phyloP scores from a whole-genome alignment of 2,797 vertebrate species.

The Sebastiscus tertius region DNA sequence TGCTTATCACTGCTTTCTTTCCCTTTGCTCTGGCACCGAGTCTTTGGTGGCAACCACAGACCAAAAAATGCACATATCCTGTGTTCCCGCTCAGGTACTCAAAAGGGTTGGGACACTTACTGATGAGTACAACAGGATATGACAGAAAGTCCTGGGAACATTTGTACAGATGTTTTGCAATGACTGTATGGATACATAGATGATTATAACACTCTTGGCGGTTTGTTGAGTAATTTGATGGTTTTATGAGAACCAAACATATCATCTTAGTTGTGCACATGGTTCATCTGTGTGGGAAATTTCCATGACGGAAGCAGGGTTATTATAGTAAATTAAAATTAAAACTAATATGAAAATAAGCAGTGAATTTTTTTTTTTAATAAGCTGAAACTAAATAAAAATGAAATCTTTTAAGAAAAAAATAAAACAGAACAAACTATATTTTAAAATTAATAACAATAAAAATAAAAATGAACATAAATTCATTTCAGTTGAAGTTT shows the following conservation, averaged over 20 bases:
- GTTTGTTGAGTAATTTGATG: slow-evolving; percentile 12
- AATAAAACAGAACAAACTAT: no score
- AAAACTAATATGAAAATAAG: no score
- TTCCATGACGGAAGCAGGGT: background rate
- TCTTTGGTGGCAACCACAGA: background rate
- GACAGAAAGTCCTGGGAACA: slow-evolving; percentile 12
- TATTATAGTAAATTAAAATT: no score
- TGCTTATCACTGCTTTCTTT: slow-evolving; percentile 33
- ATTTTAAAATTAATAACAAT: no score
- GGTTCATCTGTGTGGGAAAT: background rate
- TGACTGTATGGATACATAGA: background rate
- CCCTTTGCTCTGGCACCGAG: background rate
- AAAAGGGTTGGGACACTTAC: slow-evolving; percentile 56
- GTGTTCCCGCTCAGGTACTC: slow-evolving; percentile 34
- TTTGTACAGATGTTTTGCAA: slow-evolving; percentile 11
- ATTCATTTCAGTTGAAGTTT: no score
- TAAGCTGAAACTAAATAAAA: no score
- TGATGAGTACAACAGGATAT: slow-evolving; percentile 60
- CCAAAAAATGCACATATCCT: slow-evolving; percentile 23
- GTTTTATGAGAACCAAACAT: background rate
- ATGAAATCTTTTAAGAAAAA: no score
- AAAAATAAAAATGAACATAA: no score
- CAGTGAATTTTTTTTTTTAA: no score
- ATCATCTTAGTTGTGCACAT: background rate
- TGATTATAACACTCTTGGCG: background rate